phyloP scores from a whole-genome alignment of 2,888 invertebrate species.

The Pomacea canaliculata region DNA sequence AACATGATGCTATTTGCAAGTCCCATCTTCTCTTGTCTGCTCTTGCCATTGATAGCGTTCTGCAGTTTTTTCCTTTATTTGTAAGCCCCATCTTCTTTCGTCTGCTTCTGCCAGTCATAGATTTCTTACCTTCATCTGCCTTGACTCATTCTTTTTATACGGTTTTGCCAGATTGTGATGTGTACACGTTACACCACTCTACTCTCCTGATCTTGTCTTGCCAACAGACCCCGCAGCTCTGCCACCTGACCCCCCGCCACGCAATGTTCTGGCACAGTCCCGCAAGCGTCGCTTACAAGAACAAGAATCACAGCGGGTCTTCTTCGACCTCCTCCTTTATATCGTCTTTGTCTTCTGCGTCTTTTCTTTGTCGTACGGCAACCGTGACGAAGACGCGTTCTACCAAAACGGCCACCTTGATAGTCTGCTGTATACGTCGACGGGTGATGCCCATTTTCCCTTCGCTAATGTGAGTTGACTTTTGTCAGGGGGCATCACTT shows the following conservation, averaged over 20 bases:
- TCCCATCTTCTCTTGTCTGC: too few relatives aligned
- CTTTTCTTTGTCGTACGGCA: conserved; percentile 48
- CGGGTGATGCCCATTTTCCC: neutral
- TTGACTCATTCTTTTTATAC: too few relatives aligned
- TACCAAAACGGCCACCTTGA: conserved; percentile 39
- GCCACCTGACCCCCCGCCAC: conserved; percentile 26
- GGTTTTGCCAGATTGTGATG: too few relatives aligned
- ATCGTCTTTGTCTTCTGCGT: conserved; percentile 47
- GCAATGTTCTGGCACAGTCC: conserved; percentile 24
- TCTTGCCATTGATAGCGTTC: too few relatives aligned
- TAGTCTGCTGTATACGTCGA: conserved; percentile 30
- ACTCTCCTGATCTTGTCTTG: neutral
- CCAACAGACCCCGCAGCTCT: conserved; percentile 20
- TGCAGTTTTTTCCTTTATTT: too few relatives aligned
- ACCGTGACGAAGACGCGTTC: conserved; percentile 46
- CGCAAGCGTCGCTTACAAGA: conserved; percentile 24
- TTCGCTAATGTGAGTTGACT: conserved; percentile 3
- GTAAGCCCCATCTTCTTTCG: too few relatives aligned
- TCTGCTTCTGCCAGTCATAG: too few relatives aligned
- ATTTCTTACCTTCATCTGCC: too few relatives aligned
- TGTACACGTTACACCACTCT: too few relatives aligned
- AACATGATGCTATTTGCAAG: too few relatives aligned
- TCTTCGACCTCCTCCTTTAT: conserved; percentile 38
- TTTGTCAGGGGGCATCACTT: too few relatives aligned
- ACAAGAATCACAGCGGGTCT: conserved; percentile 30